Percentiles rank a stretch among this genome's conserved stretches.
phyloP scores from a whole-genome alignment of 2,888 invertebrate genomes.

The Syritta pipiens region DNA sequence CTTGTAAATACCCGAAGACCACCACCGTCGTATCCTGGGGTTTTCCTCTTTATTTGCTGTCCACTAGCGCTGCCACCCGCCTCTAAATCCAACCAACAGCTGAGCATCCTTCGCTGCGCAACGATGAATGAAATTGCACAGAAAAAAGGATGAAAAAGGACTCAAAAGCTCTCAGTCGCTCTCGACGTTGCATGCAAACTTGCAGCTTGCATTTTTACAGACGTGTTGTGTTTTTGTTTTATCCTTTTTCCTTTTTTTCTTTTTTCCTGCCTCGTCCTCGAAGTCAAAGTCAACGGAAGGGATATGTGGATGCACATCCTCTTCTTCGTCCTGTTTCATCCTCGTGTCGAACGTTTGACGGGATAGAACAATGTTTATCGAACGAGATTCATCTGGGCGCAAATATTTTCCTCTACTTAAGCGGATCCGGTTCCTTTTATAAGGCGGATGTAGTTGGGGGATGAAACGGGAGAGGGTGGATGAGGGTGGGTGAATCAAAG shows the following conservation, averaged over 20 bases:
- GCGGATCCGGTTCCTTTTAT: constrained; percentile 60
- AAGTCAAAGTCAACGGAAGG: constrained; percentile 26
- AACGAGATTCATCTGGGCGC: constrained; percentile 57
- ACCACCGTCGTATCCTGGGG: constrained; percentile 36
- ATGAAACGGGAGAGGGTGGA: constrained; percentile 13
- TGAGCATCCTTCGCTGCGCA: constrained; percentile 1
- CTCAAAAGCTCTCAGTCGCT: constrained; percentile 28
- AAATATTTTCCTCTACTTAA: constrained; percentile 63
- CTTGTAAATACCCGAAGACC: constrained; percentile 11
- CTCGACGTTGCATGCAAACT: constrained; percentile 15
- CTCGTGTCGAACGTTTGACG: constrained; percentile 64
- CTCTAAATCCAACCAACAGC: neutral
- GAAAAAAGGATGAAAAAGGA: constrained; percentile 40
- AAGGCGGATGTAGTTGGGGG: constrained; percentile 6
- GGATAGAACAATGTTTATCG: constrained; percentile 66
- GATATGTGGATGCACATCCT: constrained; percentile 26
- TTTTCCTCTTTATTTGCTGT: constrained; percentile 52
- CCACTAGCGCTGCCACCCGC: constrained; percentile 36
- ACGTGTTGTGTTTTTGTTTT: neutral
- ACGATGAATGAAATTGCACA: constrained; percentile 62
- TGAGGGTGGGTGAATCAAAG: neutral
- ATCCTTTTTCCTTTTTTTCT: too few relatives aligned
- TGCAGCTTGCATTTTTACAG: too few relatives aligned
- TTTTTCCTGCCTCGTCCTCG: neutral
- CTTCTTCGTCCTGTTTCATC: constrained; percentile 16